phyloP scores from a whole-genome alignment of 2,888 invertebrate species.

The Acrocyrtus sp. region DNA sequence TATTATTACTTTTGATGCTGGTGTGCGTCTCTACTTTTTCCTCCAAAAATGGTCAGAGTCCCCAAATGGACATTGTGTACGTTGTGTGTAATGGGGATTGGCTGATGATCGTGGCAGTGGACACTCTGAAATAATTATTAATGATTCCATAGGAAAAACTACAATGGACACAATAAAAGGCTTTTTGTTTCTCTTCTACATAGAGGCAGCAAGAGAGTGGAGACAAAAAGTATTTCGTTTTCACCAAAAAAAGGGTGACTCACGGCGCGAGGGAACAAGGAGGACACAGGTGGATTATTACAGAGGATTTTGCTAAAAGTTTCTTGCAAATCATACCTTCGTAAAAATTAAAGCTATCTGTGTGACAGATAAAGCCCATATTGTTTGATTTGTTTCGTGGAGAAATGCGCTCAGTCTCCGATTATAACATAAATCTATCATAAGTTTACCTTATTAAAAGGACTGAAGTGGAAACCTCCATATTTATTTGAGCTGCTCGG shows the following conservation, averaged over 20 bases:
- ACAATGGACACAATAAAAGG: background rate
- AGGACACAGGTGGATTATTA: background rate
- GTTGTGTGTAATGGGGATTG: constrained; percentile 4
- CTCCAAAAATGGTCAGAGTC: constrained; percentile 39
- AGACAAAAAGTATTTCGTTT: too few relatives aligned
- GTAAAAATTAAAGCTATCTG: too few relatives aligned
- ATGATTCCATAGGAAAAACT: constrained; percentile 20
- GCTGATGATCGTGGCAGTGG: constrained; percentile 8
- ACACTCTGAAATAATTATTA: constrained; percentile 33
- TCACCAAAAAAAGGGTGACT: background rate
- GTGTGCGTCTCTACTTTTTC: constrained; percentile 19
- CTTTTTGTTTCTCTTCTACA: background rate
- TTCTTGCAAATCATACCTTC: too few relatives aligned
- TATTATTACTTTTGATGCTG: constrained; percentile 29
- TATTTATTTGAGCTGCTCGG: too few relatives aligned
- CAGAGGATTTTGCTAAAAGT: too few relatives aligned
- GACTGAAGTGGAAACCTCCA: too few relatives aligned
- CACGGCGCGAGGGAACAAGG: background rate
- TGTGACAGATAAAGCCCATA: too few relatives aligned
- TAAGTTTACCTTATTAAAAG: too few relatives aligned
- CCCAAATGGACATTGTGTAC: constrained; percentile 26
- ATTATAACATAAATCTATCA: too few relatives aligned
- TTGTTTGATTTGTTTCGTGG: too few relatives aligned
- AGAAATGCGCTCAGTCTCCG: too few relatives aligned
- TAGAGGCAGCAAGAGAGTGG: background rate